These are phyloP conservation scores for Achroia grisella DNA, from an alignment of 1,140 invertebrate genomes.

Conservation along the genomic window DNA sequence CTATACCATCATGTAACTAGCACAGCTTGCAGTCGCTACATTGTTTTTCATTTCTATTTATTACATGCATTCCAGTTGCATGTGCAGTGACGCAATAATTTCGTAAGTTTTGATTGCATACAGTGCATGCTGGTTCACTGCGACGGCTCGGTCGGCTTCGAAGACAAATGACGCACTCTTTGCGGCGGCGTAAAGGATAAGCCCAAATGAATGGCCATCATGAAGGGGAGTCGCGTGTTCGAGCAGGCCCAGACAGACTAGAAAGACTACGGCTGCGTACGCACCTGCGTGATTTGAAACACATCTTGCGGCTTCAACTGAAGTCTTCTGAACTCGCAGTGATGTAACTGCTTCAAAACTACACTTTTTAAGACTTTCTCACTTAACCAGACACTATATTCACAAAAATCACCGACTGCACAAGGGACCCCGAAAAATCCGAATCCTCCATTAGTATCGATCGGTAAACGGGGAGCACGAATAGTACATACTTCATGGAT, in stretches of 20 bases:
- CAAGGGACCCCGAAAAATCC: slow-evolving; percentile 64
- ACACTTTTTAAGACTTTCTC: slow-evolving; percentile 63
- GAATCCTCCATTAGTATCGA: slow-evolving; percentile 74
- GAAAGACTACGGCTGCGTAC: slow-evolving; percentile 90
- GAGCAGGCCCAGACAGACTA: slow-evolving; percentile 89
- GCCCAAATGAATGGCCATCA: slow-evolving; percentile 73
- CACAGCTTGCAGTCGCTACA: too few relatives aligned
- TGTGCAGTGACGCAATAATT: slow-evolving; percentile 40
- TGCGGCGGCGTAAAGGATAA: slow-evolving; percentile 72
- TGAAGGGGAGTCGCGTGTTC: slow-evolving; percentile 70
- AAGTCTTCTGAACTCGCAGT: slow-evolving; percentile 52
- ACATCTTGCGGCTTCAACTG: slow-evolving; percentile 68
- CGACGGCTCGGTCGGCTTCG: slow-evolving; percentile 50
- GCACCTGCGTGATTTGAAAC: slow-evolving; percentile 87
- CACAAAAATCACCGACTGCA: slow-evolving; percentile 57
- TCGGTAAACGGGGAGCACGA: slow-evolving; percentile 66
- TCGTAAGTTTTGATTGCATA: slow-evolving; percentile 58
- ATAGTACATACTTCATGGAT: slow-evolving; percentile 66
- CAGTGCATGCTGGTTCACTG: slow-evolving; percentile 41
- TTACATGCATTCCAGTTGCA: background rate
- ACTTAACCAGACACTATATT: slow-evolving; percentile 55
- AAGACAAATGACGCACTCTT: slow-evolving; percentile 69
- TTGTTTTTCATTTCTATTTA: background rate
- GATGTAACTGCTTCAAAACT: slow-evolving; percentile 67
- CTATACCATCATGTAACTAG: too few relatives aligned